Percentiles rank a stretch among this genome's conserved stretches.
phyloP scores from a whole-genome alignment of 2,113 vertebrate genomes.

The rat (Rattus norvegicus) region DNA sequence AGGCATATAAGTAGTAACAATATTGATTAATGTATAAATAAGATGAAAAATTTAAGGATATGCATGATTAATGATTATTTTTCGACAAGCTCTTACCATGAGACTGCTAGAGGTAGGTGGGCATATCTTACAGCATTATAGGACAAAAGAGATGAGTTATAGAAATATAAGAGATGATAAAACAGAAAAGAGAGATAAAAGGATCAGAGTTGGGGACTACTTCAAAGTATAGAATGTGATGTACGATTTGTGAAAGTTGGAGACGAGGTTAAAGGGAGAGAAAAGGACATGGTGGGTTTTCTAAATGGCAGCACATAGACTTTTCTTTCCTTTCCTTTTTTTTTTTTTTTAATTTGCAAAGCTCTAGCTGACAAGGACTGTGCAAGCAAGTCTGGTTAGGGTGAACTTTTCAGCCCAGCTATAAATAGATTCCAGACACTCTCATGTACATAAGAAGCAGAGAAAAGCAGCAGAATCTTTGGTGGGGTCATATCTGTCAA shows the following conservation, averaged over 20 bases:
- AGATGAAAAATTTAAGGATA: background rate
- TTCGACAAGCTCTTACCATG: constrained; percentile 57
- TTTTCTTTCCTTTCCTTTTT: background rate
- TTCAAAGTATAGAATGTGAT: constrained; percentile 47
- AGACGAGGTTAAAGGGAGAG: constrained; percentile 61
- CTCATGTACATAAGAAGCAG: background rate
- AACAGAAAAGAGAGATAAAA: constrained; percentile 10
- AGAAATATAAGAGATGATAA: constrained; percentile 50
- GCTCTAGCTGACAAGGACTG: constrained; percentile 45
- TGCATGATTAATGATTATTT: constrained; percentile 49
- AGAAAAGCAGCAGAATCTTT: background rate
- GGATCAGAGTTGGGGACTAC: constrained; percentile 3
- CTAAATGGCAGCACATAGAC: constrained; percentile 50
- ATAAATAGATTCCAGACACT: constrained; percentile 22
- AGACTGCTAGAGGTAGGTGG: background rate
- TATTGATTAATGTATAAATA: constrained; percentile 47
- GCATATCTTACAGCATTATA: background rate
- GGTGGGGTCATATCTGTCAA: background rate
- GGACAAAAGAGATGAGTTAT: constrained; percentile 28
- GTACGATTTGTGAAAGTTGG: constrained; percentile 65
- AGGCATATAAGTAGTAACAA: background rate
- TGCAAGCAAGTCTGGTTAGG: constrained; percentile 13
- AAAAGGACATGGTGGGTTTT: constrained; percentile 65
- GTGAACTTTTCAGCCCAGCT: constrained; percentile 73
- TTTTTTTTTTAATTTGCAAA: constrained; percentile 37